Evolutionary conservation across 2,113 vertebrate genomes (phyloP).

Genomic region (Malurus melanocephalus): DNA sequence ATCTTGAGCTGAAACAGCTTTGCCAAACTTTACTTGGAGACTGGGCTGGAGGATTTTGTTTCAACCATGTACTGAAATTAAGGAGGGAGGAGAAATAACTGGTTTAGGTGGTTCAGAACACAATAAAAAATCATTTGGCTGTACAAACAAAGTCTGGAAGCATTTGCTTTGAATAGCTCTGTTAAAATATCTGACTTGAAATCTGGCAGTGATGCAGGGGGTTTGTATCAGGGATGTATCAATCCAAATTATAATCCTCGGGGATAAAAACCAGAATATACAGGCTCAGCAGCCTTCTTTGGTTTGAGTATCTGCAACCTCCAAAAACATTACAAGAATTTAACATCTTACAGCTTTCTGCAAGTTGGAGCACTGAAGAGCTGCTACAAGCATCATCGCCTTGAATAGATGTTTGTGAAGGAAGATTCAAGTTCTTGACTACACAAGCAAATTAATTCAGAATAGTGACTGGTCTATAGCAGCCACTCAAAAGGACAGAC

Average conservation of each 20-base stretch:
- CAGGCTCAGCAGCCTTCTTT: background rate
- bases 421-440: background rate
- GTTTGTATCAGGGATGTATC: background rate
- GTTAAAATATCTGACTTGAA: background rate
- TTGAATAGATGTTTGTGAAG: background rate
- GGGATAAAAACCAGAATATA: background rate
- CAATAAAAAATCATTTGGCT: background rate
- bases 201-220: background rate
- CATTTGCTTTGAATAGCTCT: background rate
- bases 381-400: accelerated
- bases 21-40: background rate
- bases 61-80: background rate
- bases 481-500: background rate
- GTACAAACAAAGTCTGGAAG: background rate
- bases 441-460: background rate
- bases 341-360: background rate
- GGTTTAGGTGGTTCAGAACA: background rate
- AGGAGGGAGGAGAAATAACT: accelerated
- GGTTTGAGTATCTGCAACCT: background rate
- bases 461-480: background rate
- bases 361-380: background rate
- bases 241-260: background rate
- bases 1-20: background rate
- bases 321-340: background rate
- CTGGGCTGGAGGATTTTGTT: background rate